Evolutionary conservation across 1,140 invertebrate species (phyloP), one percentile per base, ranked within the genome.

Genomic region (Leptopilina clavipes): DNA sequence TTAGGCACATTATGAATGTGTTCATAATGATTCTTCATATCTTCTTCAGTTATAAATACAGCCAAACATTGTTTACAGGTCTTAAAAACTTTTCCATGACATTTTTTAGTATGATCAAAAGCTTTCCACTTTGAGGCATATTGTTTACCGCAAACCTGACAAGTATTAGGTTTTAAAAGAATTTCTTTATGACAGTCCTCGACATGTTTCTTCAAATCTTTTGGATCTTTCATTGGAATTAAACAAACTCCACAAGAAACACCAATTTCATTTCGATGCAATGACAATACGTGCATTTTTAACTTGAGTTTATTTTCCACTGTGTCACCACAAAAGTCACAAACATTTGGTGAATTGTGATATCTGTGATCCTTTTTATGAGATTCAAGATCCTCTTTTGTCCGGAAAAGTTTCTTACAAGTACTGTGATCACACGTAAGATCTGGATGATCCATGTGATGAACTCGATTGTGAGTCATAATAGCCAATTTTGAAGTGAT

Each of bases 81-180:
- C 31, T 89, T 89, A 72, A 93, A 93, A 17, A 92, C 91, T 72
- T 92, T 89, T 0, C 92, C 92, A 75, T 93, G 93, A 44, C 91
- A 92, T 75, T 93, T 93, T 75, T 92, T 92, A n/a, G 93, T 89
- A 78, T 93, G 93, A 80, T 93, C 92, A 17, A 92, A 91, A 0
- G 92, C 92, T 81, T 93, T 93, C 90, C 92, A 92, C 71, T 92
- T 92, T 0, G 90, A 92, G 0, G 92, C 91, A 74, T 93, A 93
- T 65, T 92, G 91, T 81, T 93, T 93, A 0, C 92, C 93, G 79
- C 93, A 93, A 2, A 93, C 91, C 17, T 91, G 91, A 79, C 93
- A 93, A 1, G 92, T 92, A 52, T 92, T 92, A 0, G 92, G 88
- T 43, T 90, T 91, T 6, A 88, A 83, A 3, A 93, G 80, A 17